phyloP scores from a whole-genome alignment of 2,113 vertebrate species.

The Lynx canadensis region DNA sequence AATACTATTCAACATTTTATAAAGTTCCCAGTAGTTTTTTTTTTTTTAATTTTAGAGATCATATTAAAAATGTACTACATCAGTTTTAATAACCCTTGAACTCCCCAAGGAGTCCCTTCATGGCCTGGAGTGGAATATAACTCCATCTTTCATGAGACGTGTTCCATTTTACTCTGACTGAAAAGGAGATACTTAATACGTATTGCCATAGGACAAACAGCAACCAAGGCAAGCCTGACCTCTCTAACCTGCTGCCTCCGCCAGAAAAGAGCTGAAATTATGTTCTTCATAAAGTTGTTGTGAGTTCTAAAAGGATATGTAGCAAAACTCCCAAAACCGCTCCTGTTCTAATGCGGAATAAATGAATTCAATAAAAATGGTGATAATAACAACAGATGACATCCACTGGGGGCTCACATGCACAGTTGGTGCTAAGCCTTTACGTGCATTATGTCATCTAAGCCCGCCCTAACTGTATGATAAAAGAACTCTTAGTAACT shows the following conservation, averaged over 20 bases:
- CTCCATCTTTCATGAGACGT: not conserved
- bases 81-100: constrained; percentile 25
- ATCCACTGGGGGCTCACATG: not conserved
- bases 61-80: constrained; percentile 17
- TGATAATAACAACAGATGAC: not conserved
- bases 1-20: not conserved
- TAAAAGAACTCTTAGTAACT: not conserved
- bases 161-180: constrained; percentile 6
- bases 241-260: not conserved
- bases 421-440: not conserved
- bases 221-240: not conserved
- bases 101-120: not conserved
- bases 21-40: constrained; percentile 21
- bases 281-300: not conserved
- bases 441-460: not conserved
- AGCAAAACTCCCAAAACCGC: not conserved
- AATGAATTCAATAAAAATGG: not conserved
- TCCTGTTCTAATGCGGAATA: not conserved
- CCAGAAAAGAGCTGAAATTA: not conserved
- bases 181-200: not conserved
- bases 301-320: not conserved
- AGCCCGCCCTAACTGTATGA: not conserved
- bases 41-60: constrained; percentile 49
- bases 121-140: not conserved
- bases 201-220: not conserved